Percentiles rank a stretch among this genome's conserved stretches.
Conservation (phyloP, 1,140 invertebrate species). For the Ylistrum balloti region DNA sequence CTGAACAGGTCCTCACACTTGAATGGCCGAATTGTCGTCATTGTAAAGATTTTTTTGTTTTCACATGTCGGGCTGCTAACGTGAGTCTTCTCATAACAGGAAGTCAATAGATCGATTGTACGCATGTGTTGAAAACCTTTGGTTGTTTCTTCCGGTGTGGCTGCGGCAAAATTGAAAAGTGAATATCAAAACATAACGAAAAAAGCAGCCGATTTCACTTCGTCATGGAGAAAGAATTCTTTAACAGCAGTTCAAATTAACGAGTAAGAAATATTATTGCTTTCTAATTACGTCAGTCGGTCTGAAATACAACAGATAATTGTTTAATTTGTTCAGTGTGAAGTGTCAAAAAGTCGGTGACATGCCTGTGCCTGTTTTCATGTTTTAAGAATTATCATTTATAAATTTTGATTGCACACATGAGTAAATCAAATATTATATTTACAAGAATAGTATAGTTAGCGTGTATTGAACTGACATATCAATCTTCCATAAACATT, state of each 20-base stretch:
- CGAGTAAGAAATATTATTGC: not conserved
- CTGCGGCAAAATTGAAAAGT: constrained; percentile 18
- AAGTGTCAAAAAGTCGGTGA: constrained; percentile 38
- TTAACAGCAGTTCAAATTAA: not conserved
- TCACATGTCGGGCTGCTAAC: not conserved
- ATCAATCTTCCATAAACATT: too few relatives aligned
- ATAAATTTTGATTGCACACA: not conserved
- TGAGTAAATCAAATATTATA: too few relatives aligned
- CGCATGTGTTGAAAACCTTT: constrained; percentile 2
- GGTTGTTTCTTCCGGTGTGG: constrained; percentile 31
- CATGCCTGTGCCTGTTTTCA: constrained; percentile 6
- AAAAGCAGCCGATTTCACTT: not conserved
- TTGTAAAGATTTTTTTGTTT: constrained; percentile 78
- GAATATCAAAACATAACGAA: constrained; percentile 20
- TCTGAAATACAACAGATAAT: not conserved
- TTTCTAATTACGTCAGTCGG: not conserved
- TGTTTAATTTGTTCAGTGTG: constrained; percentile 5
- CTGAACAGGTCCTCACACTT: constrained; percentile 96
- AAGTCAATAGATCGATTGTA: not conserved
- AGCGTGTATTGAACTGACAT: too few relatives aligned
- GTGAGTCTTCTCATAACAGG: not conserved
- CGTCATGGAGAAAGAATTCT: not conserved
- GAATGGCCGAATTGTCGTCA: constrained; percentile 97
- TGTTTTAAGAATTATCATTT: not conserved
- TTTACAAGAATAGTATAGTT: too few relatives aligned